Base-by-base conservation (phyloP, 2,888 invertebrate species). In the Napeogenes sylphis region DNA sequence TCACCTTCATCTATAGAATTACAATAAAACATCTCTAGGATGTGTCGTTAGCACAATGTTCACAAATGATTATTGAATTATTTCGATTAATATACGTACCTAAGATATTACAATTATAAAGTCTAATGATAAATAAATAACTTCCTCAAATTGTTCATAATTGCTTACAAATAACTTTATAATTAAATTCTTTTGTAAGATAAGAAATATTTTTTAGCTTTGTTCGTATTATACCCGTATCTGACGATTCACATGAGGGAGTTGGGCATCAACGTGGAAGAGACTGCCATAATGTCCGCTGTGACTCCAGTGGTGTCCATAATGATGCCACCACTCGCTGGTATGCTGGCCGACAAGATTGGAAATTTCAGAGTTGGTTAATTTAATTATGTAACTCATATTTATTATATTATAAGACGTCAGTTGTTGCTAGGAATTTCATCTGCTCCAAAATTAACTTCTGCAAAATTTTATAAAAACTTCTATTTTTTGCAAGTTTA, bases 231-330 rank as follows among this genome's bases (percentile, higher is more conserved):
- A 67, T 95, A 95, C 80, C 95, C 95, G 4, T 95, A 95, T 85
- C 84, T 95, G 79, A 95, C 95, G 57, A 94, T 95, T 71, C 95
- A 95, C 79, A 95, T 95, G 94, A 91, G 95, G 63, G 94, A 95
- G 78, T 83, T 95, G 72, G 95, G 95, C 57, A 94, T 95, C 80
- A 94, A 93, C 75, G 94, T 95, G 61, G 94, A 94, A 83, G 95
- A 95, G 85, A 94, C 95, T 4, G 95, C 95, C 54, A 94, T 95
- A 74, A 95, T 95, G 94, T 94, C 94, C 0, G 94, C 95, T 1
- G 92, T 95, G 45, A 94, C 94, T 57, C 95, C 95, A 0, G 92
- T 95, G 63, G 91, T 95, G 30, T 94, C 94, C 67, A 94, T 95
- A 71, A 90, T 95, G 66, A 95, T 95, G 93, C 95, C 95, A 45